Evolutionary conservation across 2,113 vertebrate genomes (phyloP).

Genomic region (Stercorarius parasiticus): DNA sequence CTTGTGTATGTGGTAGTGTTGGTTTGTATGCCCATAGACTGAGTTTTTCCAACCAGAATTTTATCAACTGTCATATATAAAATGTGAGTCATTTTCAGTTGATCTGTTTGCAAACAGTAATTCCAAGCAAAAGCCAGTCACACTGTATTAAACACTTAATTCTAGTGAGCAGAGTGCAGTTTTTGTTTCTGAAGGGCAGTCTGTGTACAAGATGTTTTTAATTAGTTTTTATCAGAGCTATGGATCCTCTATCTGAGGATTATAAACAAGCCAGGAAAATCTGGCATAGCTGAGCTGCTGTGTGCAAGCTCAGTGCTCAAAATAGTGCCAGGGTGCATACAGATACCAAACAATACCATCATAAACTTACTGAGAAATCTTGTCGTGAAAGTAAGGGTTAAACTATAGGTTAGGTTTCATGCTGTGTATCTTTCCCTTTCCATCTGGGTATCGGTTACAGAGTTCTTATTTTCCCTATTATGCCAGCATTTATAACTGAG

Average conservation of each 20-base stretch:
- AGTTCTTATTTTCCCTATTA: not conserved
- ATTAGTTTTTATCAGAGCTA: conserved; percentile 8
- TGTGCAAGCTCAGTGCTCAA: not conserved
- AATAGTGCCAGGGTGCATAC: not conserved
- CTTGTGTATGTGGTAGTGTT: not conserved
- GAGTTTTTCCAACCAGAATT: not conserved
- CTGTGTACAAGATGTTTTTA: not conserved
- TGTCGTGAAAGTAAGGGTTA: not conserved
- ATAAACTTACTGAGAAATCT: not conserved
- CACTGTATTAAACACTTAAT: not conserved
- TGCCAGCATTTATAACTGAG: not conserved
- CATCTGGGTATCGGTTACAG: not conserved
- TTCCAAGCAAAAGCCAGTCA: not conserved
- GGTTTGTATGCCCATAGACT: not conserved
- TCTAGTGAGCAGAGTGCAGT: not conserved
- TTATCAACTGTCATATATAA: not conserved
- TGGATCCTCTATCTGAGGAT: not conserved
- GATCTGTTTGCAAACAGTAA: not conserved
- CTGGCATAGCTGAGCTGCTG: not conserved
- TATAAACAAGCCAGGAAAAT: not conserved
- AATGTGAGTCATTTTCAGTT: not conserved
- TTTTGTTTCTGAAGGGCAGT: conserved; percentile 3
- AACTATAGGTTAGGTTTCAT: not conserved
- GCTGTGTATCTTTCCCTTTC: not conserved
- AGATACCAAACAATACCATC: not conserved